Conservation (phyloP, 2,113 vertebrate species). For the Nothobranchius furzeri region DNA sequence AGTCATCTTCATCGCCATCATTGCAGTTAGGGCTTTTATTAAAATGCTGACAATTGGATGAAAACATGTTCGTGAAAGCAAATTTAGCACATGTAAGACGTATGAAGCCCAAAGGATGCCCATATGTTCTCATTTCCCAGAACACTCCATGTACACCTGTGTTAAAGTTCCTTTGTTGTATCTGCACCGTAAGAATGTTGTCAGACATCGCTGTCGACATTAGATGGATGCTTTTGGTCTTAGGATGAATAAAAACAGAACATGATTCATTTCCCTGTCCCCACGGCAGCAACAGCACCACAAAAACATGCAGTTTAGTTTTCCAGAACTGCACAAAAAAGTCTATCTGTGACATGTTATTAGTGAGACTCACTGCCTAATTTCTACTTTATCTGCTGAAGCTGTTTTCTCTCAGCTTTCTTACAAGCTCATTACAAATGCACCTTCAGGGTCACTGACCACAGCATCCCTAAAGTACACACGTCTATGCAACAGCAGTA, state of each 20-base stretch:
- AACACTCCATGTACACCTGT: too few species aligned
- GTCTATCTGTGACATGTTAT: background rate
- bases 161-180: too few species aligned
- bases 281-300: background rate
- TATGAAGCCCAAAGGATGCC: background rate
- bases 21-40: background rate
- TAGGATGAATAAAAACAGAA: background rate
- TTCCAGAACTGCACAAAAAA: background rate
- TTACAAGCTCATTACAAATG: background rate
- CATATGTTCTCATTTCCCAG: background rate
- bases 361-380: background rate
- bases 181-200: background rate
- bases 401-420: background rate
- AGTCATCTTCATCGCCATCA: background rate
- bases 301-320: background rate
- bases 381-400: background rate
- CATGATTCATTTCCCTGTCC: background rate
- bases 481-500: background rate
- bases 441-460: background rate
- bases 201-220: background rate
- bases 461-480: background rate
- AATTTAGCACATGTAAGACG: background rate
- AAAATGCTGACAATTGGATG: background rate
- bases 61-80: background rate
- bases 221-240: background rate